Evolutionary conservation across 2,797 vertebrate species (phyloP).

Genomic region (Chrosomus eos): DNA sequence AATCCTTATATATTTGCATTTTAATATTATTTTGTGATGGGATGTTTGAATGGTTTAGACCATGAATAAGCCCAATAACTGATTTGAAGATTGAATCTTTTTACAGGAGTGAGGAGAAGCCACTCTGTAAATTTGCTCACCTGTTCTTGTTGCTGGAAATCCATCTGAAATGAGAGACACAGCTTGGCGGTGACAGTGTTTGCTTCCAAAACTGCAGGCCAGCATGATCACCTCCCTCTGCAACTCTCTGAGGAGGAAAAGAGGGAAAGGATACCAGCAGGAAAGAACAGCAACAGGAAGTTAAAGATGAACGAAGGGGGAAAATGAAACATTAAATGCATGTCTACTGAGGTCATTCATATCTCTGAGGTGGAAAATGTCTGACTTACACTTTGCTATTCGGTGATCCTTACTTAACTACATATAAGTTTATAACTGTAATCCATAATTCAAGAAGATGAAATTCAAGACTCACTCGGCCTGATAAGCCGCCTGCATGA

Average conservation of each 20-base stretch:
- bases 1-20: not conserved
- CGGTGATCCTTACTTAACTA: not conserved
- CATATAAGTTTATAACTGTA: not conserved
- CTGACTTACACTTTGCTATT: not conserved
- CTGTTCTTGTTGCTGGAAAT: constrained; percentile 98
- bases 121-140: constrained; percentile 66
- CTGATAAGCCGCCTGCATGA: constrained; percentile 90
- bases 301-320: constrained; percentile 18
- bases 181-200: constrained; percentile 95
- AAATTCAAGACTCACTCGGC: constrained; percentile 82
- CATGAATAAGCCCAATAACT: too few relatives aligned
- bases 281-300: not conserved
- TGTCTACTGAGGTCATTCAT: not conserved
- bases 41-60: too few relatives aligned
- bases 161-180: constrained; percentile 96
- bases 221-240: constrained; percentile 95
- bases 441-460: constrained; percentile 15
- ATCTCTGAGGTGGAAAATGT: not conserved
- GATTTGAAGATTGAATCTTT: too few relatives aligned
- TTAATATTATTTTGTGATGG: not conserved
- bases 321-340: not conserved
- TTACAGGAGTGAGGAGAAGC: not conserved
- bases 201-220: constrained; percentile 95
- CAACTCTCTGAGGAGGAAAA: constrained; percentile 81
- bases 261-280: constrained; percentile 38